Evolutionary conservation across 2,113 vertebrate genomes (phyloP).

Genomic region (Telmatochromis sp.): DNA sequence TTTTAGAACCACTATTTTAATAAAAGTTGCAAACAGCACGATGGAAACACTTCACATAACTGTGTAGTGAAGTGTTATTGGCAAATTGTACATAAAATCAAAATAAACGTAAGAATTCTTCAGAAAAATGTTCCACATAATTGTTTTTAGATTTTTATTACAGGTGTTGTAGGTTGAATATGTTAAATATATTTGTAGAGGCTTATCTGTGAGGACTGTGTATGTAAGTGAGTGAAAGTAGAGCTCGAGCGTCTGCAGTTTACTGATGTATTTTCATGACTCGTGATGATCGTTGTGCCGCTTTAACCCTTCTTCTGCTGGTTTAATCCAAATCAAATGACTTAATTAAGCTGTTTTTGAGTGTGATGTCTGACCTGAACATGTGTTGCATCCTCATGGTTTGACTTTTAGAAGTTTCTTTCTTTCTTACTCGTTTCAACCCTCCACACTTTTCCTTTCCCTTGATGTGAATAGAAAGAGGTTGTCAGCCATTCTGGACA

Average conservation of each 20-base stretch:
- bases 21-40: not conserved
- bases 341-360: not conserved
- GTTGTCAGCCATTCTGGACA: not conserved
- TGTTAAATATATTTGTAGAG: not conserved
- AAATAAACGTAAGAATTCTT: not conserved
- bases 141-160: not conserved
- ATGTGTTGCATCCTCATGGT: not conserved
- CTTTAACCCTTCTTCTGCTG: accelerated
- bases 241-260: not conserved
- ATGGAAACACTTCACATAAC: not conserved
- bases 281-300: accelerated
- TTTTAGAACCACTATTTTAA: not conserved
- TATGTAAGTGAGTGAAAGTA: not conserved
- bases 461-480: not conserved
- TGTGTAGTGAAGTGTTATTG: not conserved
- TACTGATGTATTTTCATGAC: accelerated
- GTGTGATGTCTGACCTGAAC: not conserved
- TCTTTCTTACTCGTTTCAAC: not conserved
- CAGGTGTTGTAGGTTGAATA: not conserved
- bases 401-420: not conserved
- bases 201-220: not conserved
- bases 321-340: not conserved
- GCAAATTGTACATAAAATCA: accelerated
- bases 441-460: not conserved
- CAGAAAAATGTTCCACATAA: not conserved